Percentiles rank a stretch among this genome's conserved stretches.
These are phyloP conservation scores for Tetragonisca angustula DNA, from an alignment of 2,888 invertebrate genomes.

Conservation along the genomic window DNA sequence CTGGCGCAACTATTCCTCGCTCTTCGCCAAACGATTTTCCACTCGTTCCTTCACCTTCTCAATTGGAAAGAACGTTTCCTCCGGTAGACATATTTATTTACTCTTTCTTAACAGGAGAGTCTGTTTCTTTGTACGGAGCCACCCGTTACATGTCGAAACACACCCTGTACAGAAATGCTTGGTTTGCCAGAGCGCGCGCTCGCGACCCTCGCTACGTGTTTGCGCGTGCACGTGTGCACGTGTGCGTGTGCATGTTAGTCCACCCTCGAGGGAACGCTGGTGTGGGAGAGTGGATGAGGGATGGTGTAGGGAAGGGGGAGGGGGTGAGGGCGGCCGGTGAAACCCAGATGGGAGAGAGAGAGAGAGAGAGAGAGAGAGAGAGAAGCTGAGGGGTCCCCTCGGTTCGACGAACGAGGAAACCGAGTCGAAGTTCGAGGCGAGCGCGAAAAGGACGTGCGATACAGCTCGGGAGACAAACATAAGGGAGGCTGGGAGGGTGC, in stretches of 20 bases:
- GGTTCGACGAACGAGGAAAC: conserved; percentile 9
- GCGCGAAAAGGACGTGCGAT: conserved; percentile 54
- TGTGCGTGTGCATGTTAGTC: conserved; percentile 76
- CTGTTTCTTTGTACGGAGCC: conserved; percentile 43
- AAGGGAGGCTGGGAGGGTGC: conserved; percentile 48
- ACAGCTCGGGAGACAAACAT: conserved; percentile 55
- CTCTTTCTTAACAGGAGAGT: too few species aligned
- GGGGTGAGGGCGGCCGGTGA: conserved; percentile 40
- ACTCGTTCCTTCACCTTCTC: too few species aligned
- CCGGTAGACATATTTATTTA: too few species aligned
- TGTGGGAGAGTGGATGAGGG: conserved; percentile 69
- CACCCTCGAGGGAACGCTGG: conserved; percentile 77
- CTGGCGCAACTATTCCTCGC: neutral
- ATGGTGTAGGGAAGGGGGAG: conserved; percentile 53
- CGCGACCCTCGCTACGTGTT: conserved; percentile 57
- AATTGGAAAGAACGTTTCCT: too few species aligned
- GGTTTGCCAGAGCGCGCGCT: conserved; percentile 78
- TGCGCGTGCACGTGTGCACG: conserved; percentile 60
- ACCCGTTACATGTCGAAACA: conserved; percentile 82
- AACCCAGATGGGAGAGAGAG: conserved; percentile 30
- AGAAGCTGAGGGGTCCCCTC: neutral
- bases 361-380: too few species aligned
- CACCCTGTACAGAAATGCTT: conserved; percentile 82
- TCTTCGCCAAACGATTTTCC: neutral
- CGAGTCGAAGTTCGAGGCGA: conserved; percentile 22